phyloP scores from a whole-genome alignment of 2,113 vertebrate species.

The Cathartes aura region DNA sequence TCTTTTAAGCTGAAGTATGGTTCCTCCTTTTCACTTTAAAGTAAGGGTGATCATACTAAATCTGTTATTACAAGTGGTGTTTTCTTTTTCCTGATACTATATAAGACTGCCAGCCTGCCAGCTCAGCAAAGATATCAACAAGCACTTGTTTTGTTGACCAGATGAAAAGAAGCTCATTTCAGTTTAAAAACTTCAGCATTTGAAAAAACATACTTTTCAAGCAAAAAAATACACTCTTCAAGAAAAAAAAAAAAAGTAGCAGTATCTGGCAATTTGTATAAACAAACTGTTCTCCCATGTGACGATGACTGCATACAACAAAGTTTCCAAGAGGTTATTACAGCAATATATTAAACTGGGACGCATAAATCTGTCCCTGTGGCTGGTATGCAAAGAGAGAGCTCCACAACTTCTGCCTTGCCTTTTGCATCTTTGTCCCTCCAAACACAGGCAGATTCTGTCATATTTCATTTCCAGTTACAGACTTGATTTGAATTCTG shows the following conservation, averaged over 20 bases:
- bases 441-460: neutral
- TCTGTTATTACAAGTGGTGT: constrained; percentile 75
- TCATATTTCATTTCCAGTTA: neutral
- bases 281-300: neutral
- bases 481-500: neutral
- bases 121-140: constrained; percentile 60
- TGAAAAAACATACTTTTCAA: neutral
- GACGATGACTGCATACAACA: neutral
- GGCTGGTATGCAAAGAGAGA: neutral
- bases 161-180: neutral
- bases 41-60: constrained; percentile 60
- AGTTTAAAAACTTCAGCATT: neutral
- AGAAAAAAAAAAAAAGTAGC: neutral
- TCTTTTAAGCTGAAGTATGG: constrained; percentile 59
- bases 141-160: constrained; percentile 36
- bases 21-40: constrained; percentile 66
- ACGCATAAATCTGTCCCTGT: neutral
- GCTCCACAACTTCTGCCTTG: neutral
- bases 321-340: neutral
- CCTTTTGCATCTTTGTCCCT: neutral
- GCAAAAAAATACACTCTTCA: neutral
- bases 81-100: constrained; percentile 52
- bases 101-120: constrained; percentile 64
- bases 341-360: neutral
- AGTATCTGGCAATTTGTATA: neutral